Percentiles rank a stretch among this genome's conserved stretches.
Conservation (phyloP, 2,113 vertebrate species). For the Rhombomys opimus region DNA sequence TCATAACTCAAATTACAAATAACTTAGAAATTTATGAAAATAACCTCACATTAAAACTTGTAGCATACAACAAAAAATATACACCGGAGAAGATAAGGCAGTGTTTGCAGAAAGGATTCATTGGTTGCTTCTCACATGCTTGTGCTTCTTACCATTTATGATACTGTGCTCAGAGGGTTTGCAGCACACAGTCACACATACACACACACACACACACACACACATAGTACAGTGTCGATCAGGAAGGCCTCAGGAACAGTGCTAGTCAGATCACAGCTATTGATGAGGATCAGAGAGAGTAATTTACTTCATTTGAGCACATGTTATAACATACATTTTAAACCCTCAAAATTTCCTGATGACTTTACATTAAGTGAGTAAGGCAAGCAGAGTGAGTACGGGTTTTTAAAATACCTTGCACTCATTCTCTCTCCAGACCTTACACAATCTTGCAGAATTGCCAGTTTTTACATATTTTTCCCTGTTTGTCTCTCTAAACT, state of each 20-base stretch:
- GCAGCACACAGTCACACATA: too few relatives aligned
- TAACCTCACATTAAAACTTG: slow-evolving; percentile 21
- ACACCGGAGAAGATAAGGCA: background rate
- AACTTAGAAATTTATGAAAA: slow-evolving; percentile 42
- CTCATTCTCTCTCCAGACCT: background rate
- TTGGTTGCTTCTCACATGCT: background rate
- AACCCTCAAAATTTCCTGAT: background rate
- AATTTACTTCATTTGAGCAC: background rate
- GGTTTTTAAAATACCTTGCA: background rate
- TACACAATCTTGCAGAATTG: background rate
- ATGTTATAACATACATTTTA: background rate
- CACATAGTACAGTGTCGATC: background rate
- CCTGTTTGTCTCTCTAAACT: background rate
- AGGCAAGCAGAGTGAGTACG: background rate
- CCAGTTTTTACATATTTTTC: background rate
- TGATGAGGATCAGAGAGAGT: background rate
- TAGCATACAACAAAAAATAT: slow-evolving; percentile 4
- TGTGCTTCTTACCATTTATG: background rate
- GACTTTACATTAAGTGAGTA: background rate
- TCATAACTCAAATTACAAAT: slow-evolving; percentile 29
- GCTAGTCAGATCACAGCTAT: background rate
- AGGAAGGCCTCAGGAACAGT: background rate
- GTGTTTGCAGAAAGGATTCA: background rate
- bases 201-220: too few relatives aligned
- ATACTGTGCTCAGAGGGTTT: background rate